Evolutionary conservation across 2,797 vertebrate genomes (phyloP).

Genomic region (Pantherophis vulpinus): DNA sequence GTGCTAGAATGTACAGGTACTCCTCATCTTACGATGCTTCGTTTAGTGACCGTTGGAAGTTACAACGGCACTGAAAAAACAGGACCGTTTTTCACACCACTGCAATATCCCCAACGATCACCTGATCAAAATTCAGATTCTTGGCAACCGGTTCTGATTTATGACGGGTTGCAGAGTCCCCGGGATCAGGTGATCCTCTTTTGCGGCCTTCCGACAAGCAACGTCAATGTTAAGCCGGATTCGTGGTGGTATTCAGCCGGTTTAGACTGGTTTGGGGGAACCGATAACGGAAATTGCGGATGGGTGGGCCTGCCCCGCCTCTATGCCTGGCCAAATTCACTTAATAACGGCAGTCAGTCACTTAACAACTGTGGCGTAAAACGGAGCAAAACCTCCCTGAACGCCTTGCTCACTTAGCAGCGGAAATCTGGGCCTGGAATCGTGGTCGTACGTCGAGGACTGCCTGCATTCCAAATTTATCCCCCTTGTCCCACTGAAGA

Average conservation of each 20-base stretch:
- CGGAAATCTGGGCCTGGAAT: neutral
- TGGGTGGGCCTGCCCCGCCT: no score
- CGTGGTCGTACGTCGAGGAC: neutral
- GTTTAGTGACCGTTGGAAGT: neutral
- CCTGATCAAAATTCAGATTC: neutral
- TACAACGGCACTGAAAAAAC: neutral
- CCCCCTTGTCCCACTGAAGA: neutral
- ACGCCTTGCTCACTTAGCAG: neutral
- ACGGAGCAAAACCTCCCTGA: neutral
- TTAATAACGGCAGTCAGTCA: no score
- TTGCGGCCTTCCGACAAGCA: neutral
- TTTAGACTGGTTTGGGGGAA: no score
- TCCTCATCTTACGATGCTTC: neutral
- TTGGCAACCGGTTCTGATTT: neutral
- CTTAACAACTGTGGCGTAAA: neutral
- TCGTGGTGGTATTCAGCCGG: no score
- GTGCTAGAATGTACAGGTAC: neutral
- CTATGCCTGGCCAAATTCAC: no score
- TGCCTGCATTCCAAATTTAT: neutral
- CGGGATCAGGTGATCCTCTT: neutral
- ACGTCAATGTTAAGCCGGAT: no score
- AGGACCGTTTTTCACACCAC: neutral
- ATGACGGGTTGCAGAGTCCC: neutral
- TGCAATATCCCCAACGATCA: neutral
- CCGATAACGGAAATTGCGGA: no score